Evolutionary conservation across 2,797 vertebrate species (phyloP), one percentile per base, ranked within the genome.

Genomic region (Cirrhinus molitorella): DNA sequence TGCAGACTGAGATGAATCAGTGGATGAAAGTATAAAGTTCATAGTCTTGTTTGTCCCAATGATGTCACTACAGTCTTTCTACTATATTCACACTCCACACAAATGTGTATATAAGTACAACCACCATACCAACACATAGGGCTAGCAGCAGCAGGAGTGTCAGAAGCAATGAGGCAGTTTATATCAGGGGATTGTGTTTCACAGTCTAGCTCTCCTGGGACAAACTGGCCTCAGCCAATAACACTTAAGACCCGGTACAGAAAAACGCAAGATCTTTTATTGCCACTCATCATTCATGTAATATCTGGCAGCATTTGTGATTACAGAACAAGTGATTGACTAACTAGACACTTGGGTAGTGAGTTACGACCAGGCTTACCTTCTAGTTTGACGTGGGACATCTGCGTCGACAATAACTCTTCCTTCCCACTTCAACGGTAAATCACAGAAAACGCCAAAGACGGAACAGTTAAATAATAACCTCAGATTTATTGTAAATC

Each of bases 241-340:
- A 95, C 95, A 95, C 94, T 95, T 95, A 95, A 95, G 94, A 95
- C 92, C 94, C 90, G 92, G 92, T 92, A 92, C 92, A 92, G 93
- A 91, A 94, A 94, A 83, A 95, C 94, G 93, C 95, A 94, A 94
- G 93, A 92, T 93, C 95, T 97, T 97, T 98, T 97, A 97, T 95
- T 96, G 92, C 89, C 92, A 94, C 93, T 96, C 93, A 95, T 97
- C 97, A 97, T 96, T 98, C 97, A 98, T 97, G 96, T 95, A 96
- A 93, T 97, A 96, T 95, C 96, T 97, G 96, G 94, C 96, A 98
- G 95, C 91, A 94, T 96, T 98, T 97, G 96, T 96, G 96, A 97
- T 98, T 98, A 97, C 97, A 97, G 96, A 97, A 97, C 96, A 96
- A 95, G 97, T 97, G 96, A 98, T 97, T 98, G 97, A 98, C 97